These are phyloP conservation scores for Coenonympha arcania DNA, from an alignment of 2,888 invertebrate species.

Conservation along the genomic window DNA sequence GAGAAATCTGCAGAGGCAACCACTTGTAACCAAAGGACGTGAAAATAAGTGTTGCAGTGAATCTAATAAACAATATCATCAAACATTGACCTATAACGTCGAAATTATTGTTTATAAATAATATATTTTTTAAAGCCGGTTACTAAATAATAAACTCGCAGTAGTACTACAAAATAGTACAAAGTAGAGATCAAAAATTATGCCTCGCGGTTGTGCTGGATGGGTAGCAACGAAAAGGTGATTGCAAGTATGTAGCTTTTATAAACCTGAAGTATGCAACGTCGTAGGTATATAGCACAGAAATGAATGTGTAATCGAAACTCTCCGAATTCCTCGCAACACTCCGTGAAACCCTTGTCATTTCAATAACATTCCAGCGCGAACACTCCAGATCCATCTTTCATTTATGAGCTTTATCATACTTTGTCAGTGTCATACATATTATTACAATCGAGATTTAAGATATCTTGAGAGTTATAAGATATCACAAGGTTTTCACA, in stretches of 20 bases:
- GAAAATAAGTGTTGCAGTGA: no score
- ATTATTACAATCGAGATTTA: neutral
- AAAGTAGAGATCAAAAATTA: no score
- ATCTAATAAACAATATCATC: no score
- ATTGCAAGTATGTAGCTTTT: neutral
- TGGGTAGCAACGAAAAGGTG: neutral
- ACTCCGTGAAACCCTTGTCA: slow-evolving; percentile 2
- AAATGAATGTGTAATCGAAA: neutral
- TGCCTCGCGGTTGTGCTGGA: neutral
- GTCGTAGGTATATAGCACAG: neutral
- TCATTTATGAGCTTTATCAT: neutral
- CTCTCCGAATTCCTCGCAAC: neutral
- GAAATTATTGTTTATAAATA: no score
- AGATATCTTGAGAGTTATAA: no score
- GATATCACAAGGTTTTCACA: no score
- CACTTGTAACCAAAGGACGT: no score
- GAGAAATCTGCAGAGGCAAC: no score
- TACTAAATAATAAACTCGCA: neutral
- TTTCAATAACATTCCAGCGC: neutral
- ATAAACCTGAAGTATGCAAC: neutral
- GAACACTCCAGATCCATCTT: neutral
- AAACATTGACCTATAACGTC: no score
- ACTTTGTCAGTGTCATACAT: slow-evolving; percentile 1
- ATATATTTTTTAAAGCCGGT: neutral
- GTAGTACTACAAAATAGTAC: no score